Evolutionary conservation across 2,888 invertebrate species (phyloP).

Genomic region (Seladonia tumulorum): DNA sequence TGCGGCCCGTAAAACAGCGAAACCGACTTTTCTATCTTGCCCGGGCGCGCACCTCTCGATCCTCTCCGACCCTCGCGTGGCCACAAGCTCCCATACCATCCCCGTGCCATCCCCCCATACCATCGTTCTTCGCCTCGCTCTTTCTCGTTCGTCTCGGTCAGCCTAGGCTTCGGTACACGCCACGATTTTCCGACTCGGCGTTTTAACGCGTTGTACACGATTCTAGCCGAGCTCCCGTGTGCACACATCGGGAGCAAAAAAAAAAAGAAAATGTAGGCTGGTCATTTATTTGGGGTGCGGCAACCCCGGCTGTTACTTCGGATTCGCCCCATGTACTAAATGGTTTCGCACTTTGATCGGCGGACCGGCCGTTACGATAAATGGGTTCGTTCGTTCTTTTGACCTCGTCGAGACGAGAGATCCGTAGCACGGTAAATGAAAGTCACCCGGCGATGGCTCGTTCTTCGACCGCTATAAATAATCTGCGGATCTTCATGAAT

Average conservation of each 20-base stretch:
- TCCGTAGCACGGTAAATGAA: not conserved
- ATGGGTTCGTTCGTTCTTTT: constrained; percentile 12
- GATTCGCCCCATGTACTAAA: constrained; percentile 20
- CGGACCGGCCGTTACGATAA: constrained; percentile 11
- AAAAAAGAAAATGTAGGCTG: constrained; percentile 24
- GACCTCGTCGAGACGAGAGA: not conserved
- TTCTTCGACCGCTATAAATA: not conserved
- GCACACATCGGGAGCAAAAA: not conserved
- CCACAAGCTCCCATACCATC: not conserved
- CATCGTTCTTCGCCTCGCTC: constrained; percentile 6
- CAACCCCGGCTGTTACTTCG: constrained; percentile 11
- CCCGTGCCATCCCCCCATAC: not conserved
- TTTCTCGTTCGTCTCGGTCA: constrained; percentile 11
- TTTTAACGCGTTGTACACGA: constrained; percentile 30
- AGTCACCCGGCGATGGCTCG: not conserved
- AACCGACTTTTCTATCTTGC: constrained; percentile 34
- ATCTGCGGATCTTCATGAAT: not conserved
- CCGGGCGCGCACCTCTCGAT: constrained; percentile 13
- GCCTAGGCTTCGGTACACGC: not conserved
- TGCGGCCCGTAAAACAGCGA: constrained; percentile 67
- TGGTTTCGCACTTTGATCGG: constrained; percentile 34
- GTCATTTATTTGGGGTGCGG: constrained; percentile 40
- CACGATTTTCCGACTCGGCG: constrained; percentile 35
- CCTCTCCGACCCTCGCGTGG: not conserved
- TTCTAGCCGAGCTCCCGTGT: not conserved